phyloP scores from a whole-genome alignment of 2,113 vertebrate genomes.

The Corydoras sp. region DNA sequence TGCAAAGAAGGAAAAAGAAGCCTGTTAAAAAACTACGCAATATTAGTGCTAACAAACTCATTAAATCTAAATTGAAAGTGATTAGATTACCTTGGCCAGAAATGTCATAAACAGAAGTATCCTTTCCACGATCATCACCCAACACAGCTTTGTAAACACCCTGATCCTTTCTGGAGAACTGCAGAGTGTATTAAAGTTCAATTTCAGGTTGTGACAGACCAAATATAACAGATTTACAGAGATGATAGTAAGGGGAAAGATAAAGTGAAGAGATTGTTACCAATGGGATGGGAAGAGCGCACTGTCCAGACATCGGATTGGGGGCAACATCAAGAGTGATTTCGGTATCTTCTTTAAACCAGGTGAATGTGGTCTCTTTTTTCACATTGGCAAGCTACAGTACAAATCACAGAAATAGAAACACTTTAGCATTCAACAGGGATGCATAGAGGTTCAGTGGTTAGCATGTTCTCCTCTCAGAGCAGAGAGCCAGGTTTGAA shows the following conservation, averaged over 20 bases:
- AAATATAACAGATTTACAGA: neutral
- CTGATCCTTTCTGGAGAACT: conserved; percentile 91
- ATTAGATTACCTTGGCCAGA: conserved; percentile 76
- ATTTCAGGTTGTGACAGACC: neutral
- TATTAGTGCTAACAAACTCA: neutral
- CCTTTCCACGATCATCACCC: conserved; percentile 87
- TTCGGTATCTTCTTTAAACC: conserved; percentile 85
- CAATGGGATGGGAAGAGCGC: conserved; percentile 76
- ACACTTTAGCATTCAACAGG: neutral
- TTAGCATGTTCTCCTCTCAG: too few relatives aligned
- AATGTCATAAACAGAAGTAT: conserved; percentile 76
- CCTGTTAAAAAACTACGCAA: neutral
- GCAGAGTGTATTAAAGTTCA: conserved; percentile 12
- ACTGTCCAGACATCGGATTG: conserved; percentile 75
- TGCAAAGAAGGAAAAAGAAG: conserved; percentile 44
- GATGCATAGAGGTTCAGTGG: too few relatives aligned
- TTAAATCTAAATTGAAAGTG: neutral
- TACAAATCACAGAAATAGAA: neutral
- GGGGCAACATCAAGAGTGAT: conserved; percentile 66
- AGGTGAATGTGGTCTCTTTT: conserved; percentile 86
- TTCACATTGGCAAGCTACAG: conserved; percentile 84
- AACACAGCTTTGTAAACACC: conserved; percentile 85
- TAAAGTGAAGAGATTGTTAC: conserved; percentile 54
- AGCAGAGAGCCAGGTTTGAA: too few relatives aligned
- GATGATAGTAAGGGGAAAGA: neutral